Evolutionary conservation across 2,888 invertebrate species (phyloP), one percentile per base, ranked within the genome.

Genomic region (Dolomedes plantarius): DNA sequence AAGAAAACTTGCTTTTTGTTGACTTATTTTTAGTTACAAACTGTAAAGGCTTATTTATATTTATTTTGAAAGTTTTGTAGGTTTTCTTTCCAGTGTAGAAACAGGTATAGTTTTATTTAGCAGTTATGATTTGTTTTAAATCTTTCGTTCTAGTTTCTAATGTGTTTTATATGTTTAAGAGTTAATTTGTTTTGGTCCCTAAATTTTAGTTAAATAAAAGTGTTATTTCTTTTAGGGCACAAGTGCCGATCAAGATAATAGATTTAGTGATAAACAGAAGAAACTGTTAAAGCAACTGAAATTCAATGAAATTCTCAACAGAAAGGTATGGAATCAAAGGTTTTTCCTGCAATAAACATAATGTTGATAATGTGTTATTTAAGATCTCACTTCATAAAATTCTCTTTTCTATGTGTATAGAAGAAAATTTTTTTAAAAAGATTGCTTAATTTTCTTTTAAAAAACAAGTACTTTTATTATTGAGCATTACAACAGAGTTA

Each of bases 241-340:
- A 39, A 98, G 96, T 90, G 96, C 98, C 87, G 98, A 99, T 92
- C 99, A 99, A 93, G 99, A 99, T 92, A 98, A 97, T 91, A 95
- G 99, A 91, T 99, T 99, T 93, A 96, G 98, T 91, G 99, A 99
- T 92, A 99, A 99, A 93, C 98, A 99, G 93, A 99, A 99, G 93
- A 99, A 99, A 91, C 93, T 99, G 71, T 94, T 99, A 93, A 99
- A 98, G 92, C 97, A 97, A 92, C 98, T 99, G 98, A 97, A 96
- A 92, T 99, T 99, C 92, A 97, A 96, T 41, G 98, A 98, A 91
- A 95, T 96, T 89, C 93, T 99, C 67, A 95, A 95, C 89, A 96
- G 96, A 91, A 97, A 98, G 94, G 86, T 88, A 41, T n/a, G n/a
- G n/a, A n/a, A n/a, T n/a, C n/a, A n/a, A n/a, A 39, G 36, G 23